These are phyloP conservation scores for Malurus elegans DNA, from an alignment of 2,113 vertebrate genomes.

Conservation along the genomic window DNA sequence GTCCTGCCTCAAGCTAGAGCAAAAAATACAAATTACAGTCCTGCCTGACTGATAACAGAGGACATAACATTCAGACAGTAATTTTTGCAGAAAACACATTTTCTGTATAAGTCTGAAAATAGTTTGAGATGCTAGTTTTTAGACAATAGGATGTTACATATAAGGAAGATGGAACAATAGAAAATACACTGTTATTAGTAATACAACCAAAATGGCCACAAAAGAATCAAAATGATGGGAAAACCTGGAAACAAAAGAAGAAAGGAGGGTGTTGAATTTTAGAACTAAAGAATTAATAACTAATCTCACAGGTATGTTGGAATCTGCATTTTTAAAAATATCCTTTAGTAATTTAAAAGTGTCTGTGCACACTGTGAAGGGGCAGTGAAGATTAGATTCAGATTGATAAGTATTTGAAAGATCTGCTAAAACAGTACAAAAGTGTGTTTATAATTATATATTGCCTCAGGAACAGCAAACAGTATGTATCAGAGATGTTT, in stretches of 20 bases:
- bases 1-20: neutral
- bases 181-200: neutral
- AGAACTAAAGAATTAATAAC: neutral
- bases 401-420: neutral
- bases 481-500: neutral
- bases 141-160: neutral
- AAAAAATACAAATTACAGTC: neutral
- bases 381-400: neutral
- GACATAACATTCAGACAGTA: neutral
- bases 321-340: neutral
- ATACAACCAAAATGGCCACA: neutral
- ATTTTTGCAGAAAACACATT: neutral
- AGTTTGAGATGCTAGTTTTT: neutral
- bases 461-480: neutral
- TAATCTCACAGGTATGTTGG: neutral
- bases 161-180: neutral
- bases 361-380: neutral
- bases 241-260: neutral
- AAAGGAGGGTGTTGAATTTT: neutral
- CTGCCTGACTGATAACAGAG: neutral
- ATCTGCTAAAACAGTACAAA: neutral
- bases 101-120: neutral
- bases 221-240: neutral
- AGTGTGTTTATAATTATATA: neutral
- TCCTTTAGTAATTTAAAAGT: neutral